Base-by-base conservation (phyloP, 2,797 vertebrate species). In the Austrolebias charrua region DNA sequence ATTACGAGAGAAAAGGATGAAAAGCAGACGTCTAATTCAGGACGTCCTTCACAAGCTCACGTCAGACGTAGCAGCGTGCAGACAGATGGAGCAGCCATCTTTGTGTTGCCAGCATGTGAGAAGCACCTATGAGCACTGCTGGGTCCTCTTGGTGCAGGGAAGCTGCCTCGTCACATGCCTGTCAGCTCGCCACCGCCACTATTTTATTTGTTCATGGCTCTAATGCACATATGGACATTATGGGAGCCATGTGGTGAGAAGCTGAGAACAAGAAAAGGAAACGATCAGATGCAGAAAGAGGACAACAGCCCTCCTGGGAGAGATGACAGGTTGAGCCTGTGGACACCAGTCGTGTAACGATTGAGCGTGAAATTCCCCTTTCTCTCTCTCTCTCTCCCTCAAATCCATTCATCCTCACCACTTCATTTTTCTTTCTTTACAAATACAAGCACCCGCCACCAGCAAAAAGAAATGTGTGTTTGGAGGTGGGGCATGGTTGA, bases 321-420 rank as follows among this genome's bases (percentile, higher is more conserved):
- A 61, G 56, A 80, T 74, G 84, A 84, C 75, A 79, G 86, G 80
- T 80, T 89, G 70, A 84, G 67, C 60, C 20, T 33, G 74, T 85
- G 83, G 84, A 86, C 86, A 86, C 83, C 85, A 88, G 87, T 78
- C 82, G 73, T 80, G 80, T 86, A 79, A 85, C n/a, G 49, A 86
- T 60, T 62, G 66, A 89, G 83, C 81, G 71, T 89, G 82, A 89
- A 90, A 90, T 87, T 84, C 79, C 35, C 75, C 62, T 81, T 83
- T 84, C 72, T 81, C 53, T 33, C 38, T 18, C 46, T 48, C 46
- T 4, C 38, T 35, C 33, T 35, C 7, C 71, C 57, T 50, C 64
- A 73, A 77, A 80, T 78, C 40, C 73, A 83, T 85, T 84, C 82
- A 79, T 74, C 70, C 66, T 60, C 75, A 24, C 66, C 2, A 33